A percentile compares a stretch with the other conserved stretches of the same genome.
phyloP scores from a whole-genome alignment of 2,113 vertebrate species.

The Acrocephalus kingi region DNA sequence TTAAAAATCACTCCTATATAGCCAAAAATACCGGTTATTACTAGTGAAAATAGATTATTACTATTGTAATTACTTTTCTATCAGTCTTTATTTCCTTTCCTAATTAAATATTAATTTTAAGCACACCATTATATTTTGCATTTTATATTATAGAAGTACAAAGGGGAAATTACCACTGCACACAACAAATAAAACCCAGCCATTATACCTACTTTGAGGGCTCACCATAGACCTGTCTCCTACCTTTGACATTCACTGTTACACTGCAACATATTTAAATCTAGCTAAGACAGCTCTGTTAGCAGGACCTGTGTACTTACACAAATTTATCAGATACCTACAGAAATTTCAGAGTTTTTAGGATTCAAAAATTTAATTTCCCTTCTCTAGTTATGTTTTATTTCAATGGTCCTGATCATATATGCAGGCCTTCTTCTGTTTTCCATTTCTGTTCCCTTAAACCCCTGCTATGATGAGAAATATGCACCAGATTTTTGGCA shows the following conservation, averaged over 20 bases:
- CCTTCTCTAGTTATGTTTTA: not conserved
- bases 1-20: not conserved
- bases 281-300: not conserved
- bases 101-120: not conserved
- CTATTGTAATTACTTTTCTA: not conserved
- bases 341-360: not conserved
- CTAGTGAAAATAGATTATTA: not conserved
- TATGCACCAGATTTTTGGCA: not conserved
- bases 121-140: not conserved
- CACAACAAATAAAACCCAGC: not conserved
- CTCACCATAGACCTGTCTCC: not conserved
- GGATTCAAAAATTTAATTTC: not conserved
- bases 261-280: not conserved
- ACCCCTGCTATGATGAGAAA: not conserved
- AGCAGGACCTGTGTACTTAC: not conserved
- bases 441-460: not conserved
- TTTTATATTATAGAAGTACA: not conserved
- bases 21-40: not conserved
- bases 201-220: not conserved
- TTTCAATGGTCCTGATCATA: not conserved
- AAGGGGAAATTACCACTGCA: not conserved
- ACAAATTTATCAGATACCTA: not conserved
- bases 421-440: not conserved
- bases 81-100: not conserved
- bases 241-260: not conserved